These are phyloP conservation scores for Eupithecia pulchellata DNA, from an alignment of 2,888 invertebrate species.

Conservation along the genomic window DNA sequence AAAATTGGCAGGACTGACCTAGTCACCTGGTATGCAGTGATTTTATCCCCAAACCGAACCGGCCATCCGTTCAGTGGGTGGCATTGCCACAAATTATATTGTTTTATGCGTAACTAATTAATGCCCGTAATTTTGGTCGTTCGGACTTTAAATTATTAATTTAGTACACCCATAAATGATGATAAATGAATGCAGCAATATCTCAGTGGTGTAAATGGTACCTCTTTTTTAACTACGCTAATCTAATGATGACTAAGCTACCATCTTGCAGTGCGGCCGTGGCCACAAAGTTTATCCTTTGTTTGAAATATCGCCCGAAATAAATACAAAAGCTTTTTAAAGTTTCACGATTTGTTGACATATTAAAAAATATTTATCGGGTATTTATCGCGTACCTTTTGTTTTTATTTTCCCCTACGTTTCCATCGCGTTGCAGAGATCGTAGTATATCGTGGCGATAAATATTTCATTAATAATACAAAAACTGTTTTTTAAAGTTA, in stretches of 20 bases:
- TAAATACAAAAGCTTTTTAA: no score
- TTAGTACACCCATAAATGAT: background rate
- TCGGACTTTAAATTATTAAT: background rate
- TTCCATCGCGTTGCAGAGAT: no score
- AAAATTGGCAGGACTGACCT: background rate
- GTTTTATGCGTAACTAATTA: constrained; percentile 6
- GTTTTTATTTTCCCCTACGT: no score
- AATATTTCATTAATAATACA: no score
- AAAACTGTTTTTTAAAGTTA: no score
- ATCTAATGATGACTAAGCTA: background rate
- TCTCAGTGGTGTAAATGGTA: background rate
- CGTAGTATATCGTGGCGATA: no score
- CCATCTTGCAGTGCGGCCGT: background rate
- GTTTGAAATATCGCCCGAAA: background rate
- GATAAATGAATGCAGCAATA: background rate
- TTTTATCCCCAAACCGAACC: constrained; percentile 4
- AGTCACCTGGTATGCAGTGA: background rate
- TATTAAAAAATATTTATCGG: no score
- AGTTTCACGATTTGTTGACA: no score
- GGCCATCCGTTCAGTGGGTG: constrained; percentile 2
- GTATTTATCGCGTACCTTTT: no score
- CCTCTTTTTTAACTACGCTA: background rate
- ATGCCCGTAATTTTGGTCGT: background rate
- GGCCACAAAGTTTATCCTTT: background rate
- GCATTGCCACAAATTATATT: constrained; percentile 7